These are phyloP conservation scores for Frankliniella intonsa DNA, from an alignment of 2,888 invertebrate genomes.

Conservation along the genomic window DNA sequence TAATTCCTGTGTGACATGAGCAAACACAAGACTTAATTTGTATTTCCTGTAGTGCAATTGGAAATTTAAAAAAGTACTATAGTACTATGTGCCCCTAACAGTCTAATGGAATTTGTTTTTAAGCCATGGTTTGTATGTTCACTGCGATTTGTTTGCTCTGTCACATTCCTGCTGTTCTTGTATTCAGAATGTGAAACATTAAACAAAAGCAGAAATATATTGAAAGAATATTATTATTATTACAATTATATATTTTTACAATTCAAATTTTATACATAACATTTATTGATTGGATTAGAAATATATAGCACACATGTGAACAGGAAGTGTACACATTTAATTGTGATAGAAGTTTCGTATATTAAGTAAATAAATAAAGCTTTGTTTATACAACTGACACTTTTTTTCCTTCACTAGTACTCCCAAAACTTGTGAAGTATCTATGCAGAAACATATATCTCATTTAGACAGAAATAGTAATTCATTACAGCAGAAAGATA, in stretches of 20 bases:
- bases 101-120: not conserved
- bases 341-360: constrained; percentile 3
- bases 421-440: not conserved
- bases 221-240: not conserved
- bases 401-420: not conserved
- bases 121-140: not conserved
- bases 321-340: constrained; percentile 6
- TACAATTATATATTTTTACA: constrained; percentile 13
- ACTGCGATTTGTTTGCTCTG: not conserved
- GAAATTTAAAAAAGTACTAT: not conserved
- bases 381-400: not conserved
- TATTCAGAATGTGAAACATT: not conserved
- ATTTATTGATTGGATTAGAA: not conserved
- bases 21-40: not conserved
- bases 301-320: constrained; percentile 7
- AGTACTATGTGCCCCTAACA: not conserved
- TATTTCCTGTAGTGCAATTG: not conserved
- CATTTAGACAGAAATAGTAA: too few species aligned
- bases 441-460: not conserved
- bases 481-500: not conserved
- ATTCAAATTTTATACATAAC: constrained; percentile 29
- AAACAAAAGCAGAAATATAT: not conserved
- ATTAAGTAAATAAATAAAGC: constrained; percentile 25
- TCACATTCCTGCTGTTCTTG: constrained; percentile 22
- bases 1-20: not conserved